Base-by-base conservation (phyloP, 2,113 vertebrate species). In the Myocastor coypus region DNA sequence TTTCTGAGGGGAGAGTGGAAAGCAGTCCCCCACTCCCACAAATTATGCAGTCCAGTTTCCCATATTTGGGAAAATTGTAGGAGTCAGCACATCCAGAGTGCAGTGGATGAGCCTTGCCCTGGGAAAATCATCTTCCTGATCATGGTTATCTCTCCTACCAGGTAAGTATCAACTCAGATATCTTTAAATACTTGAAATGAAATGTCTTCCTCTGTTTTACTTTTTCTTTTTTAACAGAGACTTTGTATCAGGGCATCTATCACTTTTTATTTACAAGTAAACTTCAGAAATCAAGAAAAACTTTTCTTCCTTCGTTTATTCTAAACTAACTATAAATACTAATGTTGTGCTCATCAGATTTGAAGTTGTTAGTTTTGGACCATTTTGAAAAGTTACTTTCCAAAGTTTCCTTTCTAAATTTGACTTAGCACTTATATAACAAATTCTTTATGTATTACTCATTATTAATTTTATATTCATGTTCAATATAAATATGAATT, bases 201-300 rank as follows among this genome's bases (percentile, higher is more conserved):
- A 91, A 89, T 66, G 71, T 32, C 26, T 73, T 93, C 92, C 6
- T 64, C 19, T 89, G n/a, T 89, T 80, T 93, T 63, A 52, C 88
- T 73, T 16, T 71, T 89, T 83, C 92, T 63, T 52, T 91, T 73
- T 16, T 71, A 81, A 80, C 3, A 37, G 0, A 46, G 16, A 82
- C 34, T 4, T 87, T 37, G 14, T 32, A n/a, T 85, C 37, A 66
- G 78, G 32, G 3, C 3, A 83, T 83, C 85, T 37, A n/a, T 5
- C 7, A 28, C 0, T 20, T 13, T 83, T 28, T 52, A 8, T 89
- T 91, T 64, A 16, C 24, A 89, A 83, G 80, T 57, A 69, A 46
- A 37, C 84, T 88, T 32, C 40, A 69, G 52, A 69, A 57, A 40
- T n/a, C 84, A 78, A 89, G 52, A 89, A 93, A 84, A 59, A 0